Evolutionary conservation across 2,888 invertebrate species (phyloP), one percentile per base, ranked within the genome.

Genomic region (Drosophila austrosaltans): DNA sequence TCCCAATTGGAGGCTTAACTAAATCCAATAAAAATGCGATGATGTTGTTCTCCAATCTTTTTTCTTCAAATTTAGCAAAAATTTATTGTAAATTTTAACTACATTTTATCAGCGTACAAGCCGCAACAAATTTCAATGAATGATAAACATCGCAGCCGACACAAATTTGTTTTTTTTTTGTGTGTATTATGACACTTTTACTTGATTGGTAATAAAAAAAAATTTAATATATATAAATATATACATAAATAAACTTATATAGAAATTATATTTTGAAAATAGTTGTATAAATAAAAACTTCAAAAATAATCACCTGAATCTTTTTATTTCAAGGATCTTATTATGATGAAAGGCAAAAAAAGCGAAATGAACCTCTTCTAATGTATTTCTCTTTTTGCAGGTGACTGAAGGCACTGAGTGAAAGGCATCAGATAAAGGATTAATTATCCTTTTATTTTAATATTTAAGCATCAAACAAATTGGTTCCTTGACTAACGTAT

Each of bases 331-430:
- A 58, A 62, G 16, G 53, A n/a, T 40, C 36, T 36, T 8, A 36
- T 36, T 7, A 20, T 20, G 10, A 30, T 10, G 2, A 36, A n/a
- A 62, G 36, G 42, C 53, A 8, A 12, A 32, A 40, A 4, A 42
- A 12, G 36, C 39, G 54, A 65, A 57, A 28, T 25, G 59, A 69
- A 60, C 25, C 69, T 60, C 53, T 77, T 89, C 89, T 90, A 90
- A 90, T 84, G 81, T 90, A 89, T 88, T 90, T 88, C 63, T 90
- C 90, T 90, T 72, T 79, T 78, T 75, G 32, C 87, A 85, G 84
- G 64, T 75, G 81, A 83, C 84, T 76, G 60, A 22, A n/a, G 6
- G 20, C 25, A 8, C 22, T 36, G 12, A 44, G 22, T 10, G 10
- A 20, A 54, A 42, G 22, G 44, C 44, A 12, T 39, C 44, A 30